Percentiles rank a stretch among this genome's conserved stretches.
Conservation (phyloP, 2,888 invertebrate genomes). For the Lithophane ornitopus region DNA sequence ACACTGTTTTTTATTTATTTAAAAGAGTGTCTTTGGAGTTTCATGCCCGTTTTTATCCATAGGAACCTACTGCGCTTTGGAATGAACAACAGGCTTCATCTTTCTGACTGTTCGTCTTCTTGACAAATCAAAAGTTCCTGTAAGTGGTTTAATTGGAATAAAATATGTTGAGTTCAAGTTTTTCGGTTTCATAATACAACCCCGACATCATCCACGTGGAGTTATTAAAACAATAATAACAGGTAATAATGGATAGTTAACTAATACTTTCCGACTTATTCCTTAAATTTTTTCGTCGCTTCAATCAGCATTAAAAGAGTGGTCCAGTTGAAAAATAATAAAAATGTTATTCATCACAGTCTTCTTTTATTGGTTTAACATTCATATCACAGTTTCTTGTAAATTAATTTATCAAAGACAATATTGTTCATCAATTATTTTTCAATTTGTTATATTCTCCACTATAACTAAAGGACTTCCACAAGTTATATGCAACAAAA, state of each 20-base stretch:
- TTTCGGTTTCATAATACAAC: neutral
- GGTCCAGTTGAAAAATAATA: neutral
- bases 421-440: neutral
- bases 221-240: neutral
- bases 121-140: too few species aligned
- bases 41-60: too few species aligned
- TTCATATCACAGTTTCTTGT: neutral
- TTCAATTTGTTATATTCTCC: neutral
- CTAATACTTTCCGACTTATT: neutral
- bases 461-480: neutral
- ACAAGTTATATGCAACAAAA: neutral
- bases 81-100: too few species aligned
- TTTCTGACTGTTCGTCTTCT: too few species aligned
- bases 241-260: too few species aligned
- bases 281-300: neutral
- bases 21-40: too few species aligned
- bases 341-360: neutral
- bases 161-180: neutral
- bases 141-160: neutral
- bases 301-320: neutral
- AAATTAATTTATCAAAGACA: neutral
- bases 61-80: too few species aligned
- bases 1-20: neutral
- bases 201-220: neutral
- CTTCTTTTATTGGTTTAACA: neutral